phyloP scores from a whole-genome alignment of 2,113 vertebrate genomes.

The Hylia prasina region DNA sequence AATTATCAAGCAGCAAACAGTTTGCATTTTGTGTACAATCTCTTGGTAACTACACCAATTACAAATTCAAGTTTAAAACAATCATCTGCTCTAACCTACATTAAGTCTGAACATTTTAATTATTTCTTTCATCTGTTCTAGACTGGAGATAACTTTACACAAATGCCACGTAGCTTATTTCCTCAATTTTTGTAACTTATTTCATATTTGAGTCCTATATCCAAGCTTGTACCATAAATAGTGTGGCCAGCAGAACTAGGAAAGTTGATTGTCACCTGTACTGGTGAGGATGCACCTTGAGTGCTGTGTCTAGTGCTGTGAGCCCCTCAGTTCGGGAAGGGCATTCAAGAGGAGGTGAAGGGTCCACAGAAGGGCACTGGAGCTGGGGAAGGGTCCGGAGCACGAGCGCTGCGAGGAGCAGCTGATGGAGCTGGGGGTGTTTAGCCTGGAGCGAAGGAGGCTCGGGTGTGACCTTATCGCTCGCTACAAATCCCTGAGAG shows the following conservation, averaged over 20 bases:
- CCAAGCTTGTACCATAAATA: neutral
- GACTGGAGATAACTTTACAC: neutral
- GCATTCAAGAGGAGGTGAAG: no score
- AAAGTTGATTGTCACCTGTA: neutral
- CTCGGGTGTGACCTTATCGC: rapidly evolving
- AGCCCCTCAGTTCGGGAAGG: rapidly evolving
- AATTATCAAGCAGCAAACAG: neutral
- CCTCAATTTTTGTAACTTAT: neutral
- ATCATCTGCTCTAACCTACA: neutral
- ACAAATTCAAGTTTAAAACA: constrained; percentile 3
- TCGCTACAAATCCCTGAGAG: neutral
- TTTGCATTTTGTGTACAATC: neutral
- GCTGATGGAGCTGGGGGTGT: neutral
- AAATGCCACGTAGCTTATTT: neutral
- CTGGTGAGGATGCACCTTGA: rapidly evolving
- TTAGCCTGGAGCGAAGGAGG: neutral
- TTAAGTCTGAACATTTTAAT: neutral
- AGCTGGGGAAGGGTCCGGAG: neutral
- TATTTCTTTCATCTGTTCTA: neutral
- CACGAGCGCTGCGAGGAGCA: rapidly evolving
- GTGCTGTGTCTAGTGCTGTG: neutral
- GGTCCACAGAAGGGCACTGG: no score
- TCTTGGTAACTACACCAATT: neutral
- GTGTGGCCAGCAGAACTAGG: no score
- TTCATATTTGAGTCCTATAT: neutral